phyloP scores from a whole-genome alignment of 2,113 vertebrate genomes.

The Tympanuchus pallidicinctus region DNA sequence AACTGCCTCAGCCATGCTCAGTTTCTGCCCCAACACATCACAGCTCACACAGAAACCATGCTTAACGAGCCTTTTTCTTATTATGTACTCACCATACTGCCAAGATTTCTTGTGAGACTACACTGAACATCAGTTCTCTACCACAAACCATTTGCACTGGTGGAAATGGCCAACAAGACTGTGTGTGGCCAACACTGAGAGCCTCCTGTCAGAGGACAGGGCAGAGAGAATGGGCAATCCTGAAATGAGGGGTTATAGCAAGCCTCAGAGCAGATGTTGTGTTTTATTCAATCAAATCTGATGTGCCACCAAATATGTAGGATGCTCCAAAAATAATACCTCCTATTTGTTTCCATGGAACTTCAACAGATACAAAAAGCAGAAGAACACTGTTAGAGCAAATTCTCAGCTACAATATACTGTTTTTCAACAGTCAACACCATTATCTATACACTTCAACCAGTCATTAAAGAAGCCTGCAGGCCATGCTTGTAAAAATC shows the following conservation, averaged over 20 bases:
- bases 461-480: too few relatives aligned
- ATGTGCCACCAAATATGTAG: too few relatives aligned
- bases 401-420: too few relatives aligned
- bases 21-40: neutral
- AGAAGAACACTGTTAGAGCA: too few relatives aligned
- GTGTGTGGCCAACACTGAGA: neutral
- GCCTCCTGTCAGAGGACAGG: neutral
- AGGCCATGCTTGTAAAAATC: too few relatives aligned
- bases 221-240: neutral
- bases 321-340: too few relatives aligned
- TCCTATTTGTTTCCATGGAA: too few relatives aligned
- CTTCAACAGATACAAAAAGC: too few relatives aligned
- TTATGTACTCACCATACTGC: neutral
- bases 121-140: fast-evolving
- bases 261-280: neutral
- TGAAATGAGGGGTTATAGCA: neutral
- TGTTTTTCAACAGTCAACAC: too few relatives aligned
- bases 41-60: fast-evolving
- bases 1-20: neutral
- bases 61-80: neutral
- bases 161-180: neutral
- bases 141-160: neutral
- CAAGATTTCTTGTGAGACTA: neutral
- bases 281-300: too few relatives aligned
- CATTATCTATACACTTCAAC: too few relatives aligned